These are phyloP conservation scores for Pollenia griseotomentosa DNA, from an alignment of 2,888 invertebrate species.

Conservation along the genomic window DNA sequence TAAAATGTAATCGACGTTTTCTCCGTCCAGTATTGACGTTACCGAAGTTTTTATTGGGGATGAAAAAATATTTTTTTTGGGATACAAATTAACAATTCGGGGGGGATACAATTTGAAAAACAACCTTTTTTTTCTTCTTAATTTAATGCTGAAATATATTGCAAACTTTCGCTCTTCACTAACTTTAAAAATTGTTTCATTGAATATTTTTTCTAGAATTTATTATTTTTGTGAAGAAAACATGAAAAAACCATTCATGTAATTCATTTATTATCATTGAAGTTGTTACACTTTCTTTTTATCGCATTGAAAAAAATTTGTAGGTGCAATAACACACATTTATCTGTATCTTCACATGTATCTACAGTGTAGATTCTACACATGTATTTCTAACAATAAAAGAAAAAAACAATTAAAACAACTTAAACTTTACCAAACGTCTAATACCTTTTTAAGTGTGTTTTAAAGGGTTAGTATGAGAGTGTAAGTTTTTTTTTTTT, in stretches of 20 bases:
- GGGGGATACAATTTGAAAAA: too few relatives aligned
- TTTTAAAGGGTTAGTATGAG: slow-evolving; percentile 10
- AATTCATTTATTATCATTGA: slow-evolving; percentile 36
- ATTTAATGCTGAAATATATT: neutral
- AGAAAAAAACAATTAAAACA: too few relatives aligned
- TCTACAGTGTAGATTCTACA: too few relatives aligned
- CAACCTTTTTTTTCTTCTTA: too few relatives aligned
- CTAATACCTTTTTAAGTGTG: slow-evolving; percentile 31
- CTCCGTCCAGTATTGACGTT: too few relatives aligned
- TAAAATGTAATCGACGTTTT: too few relatives aligned
- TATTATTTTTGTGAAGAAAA: slow-evolving; percentile 43
- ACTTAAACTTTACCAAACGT: slow-evolving; percentile 19
- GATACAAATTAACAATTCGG: too few relatives aligned
- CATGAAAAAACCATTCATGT: slow-evolving; percentile 40
- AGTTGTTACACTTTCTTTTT: slow-evolving; percentile 16
- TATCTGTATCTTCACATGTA: slow-evolving; percentile 52
- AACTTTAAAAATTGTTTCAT: slow-evolving; percentile 25
- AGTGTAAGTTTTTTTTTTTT: slow-evolving; percentile 42
- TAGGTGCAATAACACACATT: slow-evolving; percentile 17
- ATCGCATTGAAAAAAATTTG: slow-evolving; percentile 26
- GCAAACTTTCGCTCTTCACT: neutral
- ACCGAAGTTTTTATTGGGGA: too few relatives aligned
- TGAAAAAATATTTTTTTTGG: too few relatives aligned
- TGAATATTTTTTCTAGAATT: slow-evolving; percentile 13
- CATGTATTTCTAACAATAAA: neutral